phyloP scores from a whole-genome alignment of 1,140 invertebrate species.

The Drosophila carrolli region DNA sequence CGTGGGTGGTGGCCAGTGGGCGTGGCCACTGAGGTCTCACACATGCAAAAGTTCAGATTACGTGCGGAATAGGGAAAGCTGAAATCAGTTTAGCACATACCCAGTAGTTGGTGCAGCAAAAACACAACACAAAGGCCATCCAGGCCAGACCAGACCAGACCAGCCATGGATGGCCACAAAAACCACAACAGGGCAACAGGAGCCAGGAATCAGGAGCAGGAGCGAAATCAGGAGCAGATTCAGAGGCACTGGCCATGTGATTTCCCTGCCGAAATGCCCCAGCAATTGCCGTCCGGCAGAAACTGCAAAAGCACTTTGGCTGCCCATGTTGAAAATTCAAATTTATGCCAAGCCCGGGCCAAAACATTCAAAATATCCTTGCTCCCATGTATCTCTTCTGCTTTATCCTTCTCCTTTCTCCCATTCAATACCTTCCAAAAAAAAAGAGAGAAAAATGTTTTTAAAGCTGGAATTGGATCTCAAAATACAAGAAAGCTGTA shows the following conservation, averaged over 20 bases:
- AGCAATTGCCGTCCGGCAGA: slow-evolving; percentile 33
- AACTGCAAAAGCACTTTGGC: slow-evolving; percentile 16
- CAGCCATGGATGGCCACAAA: slow-evolving; percentile 42
- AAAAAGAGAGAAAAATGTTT: not conserved
- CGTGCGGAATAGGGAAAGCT: slow-evolving; percentile 45
- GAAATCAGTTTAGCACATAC: slow-evolving; percentile 74
- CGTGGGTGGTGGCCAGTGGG: slow-evolving; percentile 12
- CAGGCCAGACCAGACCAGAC: slow-evolving; percentile 14
- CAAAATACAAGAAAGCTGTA: too few relatives aligned
- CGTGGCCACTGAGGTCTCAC: slow-evolving; percentile 46
- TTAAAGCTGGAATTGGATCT: not conserved
- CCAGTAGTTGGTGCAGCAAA: slow-evolving; percentile 26
- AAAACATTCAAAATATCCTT: slow-evolving; percentile 47
- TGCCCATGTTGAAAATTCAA: slow-evolving; percentile 71
- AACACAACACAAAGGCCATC: slow-evolving; percentile 20
- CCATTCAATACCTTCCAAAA: not conserved
- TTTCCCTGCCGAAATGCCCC: slow-evolving; percentile 35
- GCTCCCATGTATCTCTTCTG: slow-evolving; percentile 10
- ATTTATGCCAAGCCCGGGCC: slow-evolving; percentile 63
- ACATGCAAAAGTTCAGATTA: slow-evolving; percentile 72
- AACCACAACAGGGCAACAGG: slow-evolving; percentile 49
- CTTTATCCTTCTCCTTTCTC: slow-evolving; percentile 10
- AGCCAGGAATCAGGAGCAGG: slow-evolving; percentile 11
- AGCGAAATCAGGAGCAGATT: slow-evolving; percentile 2
- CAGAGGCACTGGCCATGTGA: slow-evolving; percentile 29